Evolutionary conservation across 2,888 invertebrate genomes (phyloP), one percentile per base, ranked within the genome.

Genomic region (Ophioninae sp.): DNA sequence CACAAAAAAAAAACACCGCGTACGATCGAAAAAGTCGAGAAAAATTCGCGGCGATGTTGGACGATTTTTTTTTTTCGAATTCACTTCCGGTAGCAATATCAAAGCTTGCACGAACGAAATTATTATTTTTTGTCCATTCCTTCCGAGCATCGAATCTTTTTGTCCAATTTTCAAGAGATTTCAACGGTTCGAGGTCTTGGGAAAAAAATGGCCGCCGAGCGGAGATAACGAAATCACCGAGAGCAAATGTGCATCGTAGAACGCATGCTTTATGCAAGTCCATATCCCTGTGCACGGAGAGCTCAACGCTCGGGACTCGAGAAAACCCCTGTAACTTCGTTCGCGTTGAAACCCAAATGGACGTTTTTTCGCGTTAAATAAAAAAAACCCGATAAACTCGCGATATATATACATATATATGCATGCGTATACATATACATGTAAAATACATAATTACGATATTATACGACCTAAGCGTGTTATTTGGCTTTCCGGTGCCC

Each of bases 301-400:
- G 81, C 71, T 84, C 84, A 72, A 84, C 37, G 84, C 83, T 81
- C 64, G 77, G 65, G 65, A 61, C 23, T 59, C 65, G 64, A 65
- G 64, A 56, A 41, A 71, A 74, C 37, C 56, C 22, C 41, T 59
- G 22, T 17, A n/a, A 30, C 9, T 73, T 68, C 80, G 30, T 23
- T 2, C 8, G 7, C 23, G 8, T 63, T 20, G 51, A 10, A 39
- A 67, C 72, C 51, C 2, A 71, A 68, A 44, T n/a, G 39, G 7
- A 71, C 64, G 17, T 37, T 71, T 72, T 58, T 72, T 56, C 51
- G 51, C 51, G 51, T 68, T 37, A 39, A 23, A n/a, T 68, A 76
- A 73, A 74, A 73, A 76, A 74, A 74, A 73, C 69, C 83, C 77
- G 80, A 80, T 80, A 51, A 67, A 73, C 58, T 78, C 73, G 44